phyloP scores from a whole-genome alignment of 1,140 invertebrate genomes.

The Myzus persicae region DNA sequence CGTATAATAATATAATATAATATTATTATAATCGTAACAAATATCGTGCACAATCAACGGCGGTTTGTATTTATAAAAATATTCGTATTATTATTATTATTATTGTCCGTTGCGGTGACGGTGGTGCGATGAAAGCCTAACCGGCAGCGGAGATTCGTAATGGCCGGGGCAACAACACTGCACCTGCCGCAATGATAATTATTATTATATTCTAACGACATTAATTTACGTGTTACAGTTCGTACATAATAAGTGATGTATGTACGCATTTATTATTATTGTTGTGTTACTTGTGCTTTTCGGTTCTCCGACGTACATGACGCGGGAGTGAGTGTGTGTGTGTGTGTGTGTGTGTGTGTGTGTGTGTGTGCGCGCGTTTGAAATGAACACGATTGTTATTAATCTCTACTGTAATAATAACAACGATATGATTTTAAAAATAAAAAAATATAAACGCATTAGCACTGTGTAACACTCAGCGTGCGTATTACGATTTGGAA shows the following conservation, averaged over 20 bases:
- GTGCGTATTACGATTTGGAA: not conserved
- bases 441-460: conserved; percentile 17
- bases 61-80: not conserved
- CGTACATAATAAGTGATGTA: not conserved
- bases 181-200: not conserved
- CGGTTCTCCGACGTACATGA: not conserved
- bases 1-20: not conserved
- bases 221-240: not conserved
- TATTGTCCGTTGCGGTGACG: not conserved
- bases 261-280: not conserved
- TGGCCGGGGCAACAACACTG: not conserved
- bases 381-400: not conserved
- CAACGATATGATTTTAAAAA: no score
- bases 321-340: no score
- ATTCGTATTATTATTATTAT: not conserved
- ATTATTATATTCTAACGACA: conserved; percentile 17
- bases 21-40: not conserved
- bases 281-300: not conserved
- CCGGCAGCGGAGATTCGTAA: not conserved
- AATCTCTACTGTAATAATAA: not conserved
- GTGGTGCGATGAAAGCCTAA: not conserved
- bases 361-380: not conserved
- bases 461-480: not conserved
- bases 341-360: not conserved
- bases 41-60: conserved; percentile 12